These are phyloP conservation scores for Notodromas monacha DNA, from an alignment of 2,888 invertebrate genomes.

Conservation along the genomic window DNA sequence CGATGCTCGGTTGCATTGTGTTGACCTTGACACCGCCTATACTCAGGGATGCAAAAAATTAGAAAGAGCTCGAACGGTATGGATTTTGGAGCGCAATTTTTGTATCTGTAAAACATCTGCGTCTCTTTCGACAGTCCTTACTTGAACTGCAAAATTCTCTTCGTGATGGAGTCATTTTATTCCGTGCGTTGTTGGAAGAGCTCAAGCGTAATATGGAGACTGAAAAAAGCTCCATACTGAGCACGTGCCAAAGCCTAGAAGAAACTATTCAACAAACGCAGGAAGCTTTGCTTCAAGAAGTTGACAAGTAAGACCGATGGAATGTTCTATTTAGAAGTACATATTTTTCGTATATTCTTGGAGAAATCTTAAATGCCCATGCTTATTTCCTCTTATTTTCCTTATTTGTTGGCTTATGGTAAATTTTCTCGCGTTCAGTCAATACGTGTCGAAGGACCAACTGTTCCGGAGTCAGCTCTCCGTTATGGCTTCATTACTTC, in stretches of 20 bases:
- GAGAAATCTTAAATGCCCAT: too few species aligned
- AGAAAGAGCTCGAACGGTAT: constrained; percentile 22
- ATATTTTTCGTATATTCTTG: too few species aligned
- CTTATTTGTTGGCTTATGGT: too few species aligned
- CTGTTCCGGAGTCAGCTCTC: too few species aligned
- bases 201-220: constrained; percentile 27
- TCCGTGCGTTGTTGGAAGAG: constrained; percentile 31
- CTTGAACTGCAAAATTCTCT: constrained; percentile 29
- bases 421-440: too few species aligned
- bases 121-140: constrained; percentile 16
- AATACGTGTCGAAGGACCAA: too few species aligned
- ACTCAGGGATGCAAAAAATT: constrained; percentile 31
- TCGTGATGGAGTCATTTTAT: constrained; percentile 28
- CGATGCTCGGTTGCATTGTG: constrained; percentile 30
- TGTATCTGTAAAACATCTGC: background rate
- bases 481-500: too few species aligned
- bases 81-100: too few species aligned
- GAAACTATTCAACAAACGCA: constrained; percentile 32
- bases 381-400: too few species aligned
- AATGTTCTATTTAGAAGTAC: constrained; percentile 1
- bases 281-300: constrained; percentile 27
- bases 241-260: constrained; percentile 29
- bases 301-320: constrained; percentile 23
- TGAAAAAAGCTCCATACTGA: constrained; percentile 29
- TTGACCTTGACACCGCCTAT: constrained; percentile 40